Evolutionary conservation across 2,888 invertebrate genomes (phyloP), one percentile per base, ranked within the genome.

Genomic region (Apomyelois bistriatella): DNA sequence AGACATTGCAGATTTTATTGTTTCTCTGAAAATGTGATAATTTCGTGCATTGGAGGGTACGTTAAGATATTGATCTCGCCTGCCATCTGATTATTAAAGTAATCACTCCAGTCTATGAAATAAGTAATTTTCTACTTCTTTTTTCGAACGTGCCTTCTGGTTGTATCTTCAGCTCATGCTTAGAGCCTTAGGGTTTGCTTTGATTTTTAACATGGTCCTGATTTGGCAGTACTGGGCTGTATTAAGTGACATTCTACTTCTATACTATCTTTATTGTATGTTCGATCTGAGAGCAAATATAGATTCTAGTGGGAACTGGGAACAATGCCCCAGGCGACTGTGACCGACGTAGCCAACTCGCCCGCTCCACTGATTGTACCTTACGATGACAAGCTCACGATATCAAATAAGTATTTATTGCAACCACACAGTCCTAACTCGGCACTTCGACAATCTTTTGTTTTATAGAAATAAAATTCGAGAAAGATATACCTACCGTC

Each of bases 391-490:
- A 86, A 82, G 76, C 79, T 72, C 72, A 72, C 68, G 77, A 77
- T 82, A 82, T 81, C 79, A 82, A 85, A 85, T 86, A 86, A 79
- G 76, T 85, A 85, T 88, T 88, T 88, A 88, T 87, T 84, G 80
- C 75, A 74, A 70, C 77, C 76, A 76, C 76, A 79, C 74, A 72
- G 71, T 72, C 71, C 66, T 66, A 68, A 68, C 68, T 74, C 65
- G 63, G 53, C 52, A 43, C 52, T 64, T 65, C 65, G 68, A 70
- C 66, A 63, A 62, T 54, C 59, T 61, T 62, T 60, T 65, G 63
- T 62, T 60, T 59, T 15, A 8, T 40, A 15, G 40, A 9, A 40
- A 9, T 15, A 40, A 13, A 40, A 8, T 4, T 9, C 1, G 10
- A 10, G 7, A 8, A 38, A 9, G 13, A 12, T 37, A 12, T 37